A percentile compares a stretch with the other conserved stretches of the same genome.
Conservation (phyloP, 2,888 invertebrate species). For the Rhamnusium bicolor region DNA sequence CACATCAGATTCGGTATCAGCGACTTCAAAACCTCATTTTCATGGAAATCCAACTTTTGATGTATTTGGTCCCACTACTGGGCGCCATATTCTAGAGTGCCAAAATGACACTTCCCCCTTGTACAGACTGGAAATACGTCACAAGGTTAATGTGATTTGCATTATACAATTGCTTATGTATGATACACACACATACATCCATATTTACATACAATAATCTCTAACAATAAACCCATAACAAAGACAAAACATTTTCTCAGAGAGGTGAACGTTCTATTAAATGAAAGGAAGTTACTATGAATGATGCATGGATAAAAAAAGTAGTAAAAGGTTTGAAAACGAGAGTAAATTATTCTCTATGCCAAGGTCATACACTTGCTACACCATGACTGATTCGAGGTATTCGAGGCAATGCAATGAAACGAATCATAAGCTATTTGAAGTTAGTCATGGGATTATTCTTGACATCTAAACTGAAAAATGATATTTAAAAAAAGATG, state of each 20-base stretch:
- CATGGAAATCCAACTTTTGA: too few relatives aligned
- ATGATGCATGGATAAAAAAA: not conserved
- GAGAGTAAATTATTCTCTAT: constrained; percentile 28
- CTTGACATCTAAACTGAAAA: not conserved
- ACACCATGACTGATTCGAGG: constrained; percentile 19
- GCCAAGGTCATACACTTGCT: constrained; percentile 50
- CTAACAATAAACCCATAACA: not conserved
- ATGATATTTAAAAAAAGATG: too few relatives aligned
- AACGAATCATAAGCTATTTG: not conserved
- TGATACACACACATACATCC: too few relatives aligned
- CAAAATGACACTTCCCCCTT: too few relatives aligned
- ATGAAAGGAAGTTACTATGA: constrained; percentile 2
- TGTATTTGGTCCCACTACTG: too few relatives aligned
- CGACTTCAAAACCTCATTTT: too few relatives aligned
- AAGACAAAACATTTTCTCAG: not conserved
- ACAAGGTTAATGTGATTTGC: too few relatives aligned
- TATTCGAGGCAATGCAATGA: not conserved
- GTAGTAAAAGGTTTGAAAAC: not conserved
- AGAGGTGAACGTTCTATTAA: not conserved
- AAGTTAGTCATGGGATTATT: not conserved
- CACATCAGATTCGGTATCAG: too few relatives aligned
- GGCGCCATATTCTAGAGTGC: too few relatives aligned
- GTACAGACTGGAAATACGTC: too few relatives aligned
- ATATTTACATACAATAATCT: too few relatives aligned
- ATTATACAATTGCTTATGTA: too few relatives aligned